Percentiles rank a stretch among this genome's conserved stretches.
These are phyloP conservation scores for Chloroceryle aenea DNA, from an alignment of 2,113 vertebrate species.

Conservation along the genomic window DNA sequence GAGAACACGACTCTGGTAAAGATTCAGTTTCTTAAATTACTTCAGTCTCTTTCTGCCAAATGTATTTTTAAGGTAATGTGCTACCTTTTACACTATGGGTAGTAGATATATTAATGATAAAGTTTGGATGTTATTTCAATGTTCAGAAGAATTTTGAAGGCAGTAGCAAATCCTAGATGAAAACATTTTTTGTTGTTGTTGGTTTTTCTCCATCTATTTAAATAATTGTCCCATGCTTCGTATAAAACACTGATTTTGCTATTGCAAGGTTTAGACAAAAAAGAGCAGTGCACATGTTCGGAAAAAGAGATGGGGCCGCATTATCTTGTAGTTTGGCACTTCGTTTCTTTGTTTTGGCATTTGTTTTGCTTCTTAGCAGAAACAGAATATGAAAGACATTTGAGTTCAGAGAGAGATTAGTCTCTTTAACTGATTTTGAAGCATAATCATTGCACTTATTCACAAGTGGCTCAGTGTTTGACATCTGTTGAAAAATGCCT, in stretches of 20 bases:
- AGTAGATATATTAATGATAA: not conserved
- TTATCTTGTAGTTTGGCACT: not conserved
- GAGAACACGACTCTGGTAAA: not conserved
- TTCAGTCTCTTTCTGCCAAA: not conserved
- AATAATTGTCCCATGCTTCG: not conserved
- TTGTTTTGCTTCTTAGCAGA: not conserved
- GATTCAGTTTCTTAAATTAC: not conserved
- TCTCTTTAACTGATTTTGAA: not conserved
- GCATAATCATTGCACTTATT: not conserved
- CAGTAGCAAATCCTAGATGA: not conserved
- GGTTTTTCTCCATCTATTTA: not conserved
- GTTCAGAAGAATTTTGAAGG: not conserved
- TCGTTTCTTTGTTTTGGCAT: not conserved
- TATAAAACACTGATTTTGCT: not conserved
- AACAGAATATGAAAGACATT: not conserved
- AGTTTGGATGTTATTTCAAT: not conserved
- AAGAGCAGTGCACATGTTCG: not conserved
- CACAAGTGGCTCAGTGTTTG: not conserved
- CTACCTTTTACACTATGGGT: not conserved
- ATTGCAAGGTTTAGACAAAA: not conserved
- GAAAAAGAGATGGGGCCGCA: accelerated
- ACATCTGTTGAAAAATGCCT: not conserved
- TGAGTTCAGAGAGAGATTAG: not conserved
- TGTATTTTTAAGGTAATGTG: not conserved
- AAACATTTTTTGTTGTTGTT: not conserved